Evolutionary conservation across 2,113 vertebrate genomes (phyloP).

Genomic region (Coryphaenoides rupestris): DNA sequence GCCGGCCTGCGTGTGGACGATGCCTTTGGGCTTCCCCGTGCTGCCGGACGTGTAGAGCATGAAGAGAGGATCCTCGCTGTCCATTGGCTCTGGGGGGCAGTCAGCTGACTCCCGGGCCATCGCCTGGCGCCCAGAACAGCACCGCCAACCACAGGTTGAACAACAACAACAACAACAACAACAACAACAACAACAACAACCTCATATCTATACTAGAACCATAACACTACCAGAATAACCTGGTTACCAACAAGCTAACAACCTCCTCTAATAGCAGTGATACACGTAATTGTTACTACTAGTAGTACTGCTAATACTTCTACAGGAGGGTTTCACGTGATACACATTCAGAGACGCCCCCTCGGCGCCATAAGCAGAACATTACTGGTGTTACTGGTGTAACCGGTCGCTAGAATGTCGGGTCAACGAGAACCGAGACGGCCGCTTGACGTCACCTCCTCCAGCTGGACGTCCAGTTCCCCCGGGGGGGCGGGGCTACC

Average conservation of each 20-base stretch:
- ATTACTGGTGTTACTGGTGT: too few species aligned
- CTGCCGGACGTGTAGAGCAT: conserved; percentile 89
- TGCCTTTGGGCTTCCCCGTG: conserved; percentile 87
- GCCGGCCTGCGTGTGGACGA: conserved; percentile 88
- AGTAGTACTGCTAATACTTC: too few species aligned
- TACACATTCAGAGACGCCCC: too few species aligned
- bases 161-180: conserved; percentile 1
- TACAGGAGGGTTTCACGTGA: too few species aligned
- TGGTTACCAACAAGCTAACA: background rate
- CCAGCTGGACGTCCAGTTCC: conserved; percentile 75
- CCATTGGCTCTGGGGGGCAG: conserved; percentile 81
- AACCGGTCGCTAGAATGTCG: too few species aligned
- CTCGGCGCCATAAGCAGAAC: too few species aligned
- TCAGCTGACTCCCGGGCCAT: conserved; percentile 75
- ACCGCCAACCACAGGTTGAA: background rate
- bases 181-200: too few species aligned
- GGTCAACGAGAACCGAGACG: too few species aligned
- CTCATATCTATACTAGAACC: too few species aligned
- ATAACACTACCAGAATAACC: too few species aligned
- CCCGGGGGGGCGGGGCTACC: conserved; percentile 74
- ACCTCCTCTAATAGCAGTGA: too few species aligned
- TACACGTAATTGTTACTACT: too few species aligned
- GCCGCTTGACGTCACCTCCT: conserved; percentile 80
- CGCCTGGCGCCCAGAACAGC: conserved; percentile 63
- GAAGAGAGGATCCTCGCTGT: conserved; percentile 86